Evolutionary conservation across 2,797 vertebrate genomes (phyloP).

Genomic region (Sus cebifrons): DNA sequence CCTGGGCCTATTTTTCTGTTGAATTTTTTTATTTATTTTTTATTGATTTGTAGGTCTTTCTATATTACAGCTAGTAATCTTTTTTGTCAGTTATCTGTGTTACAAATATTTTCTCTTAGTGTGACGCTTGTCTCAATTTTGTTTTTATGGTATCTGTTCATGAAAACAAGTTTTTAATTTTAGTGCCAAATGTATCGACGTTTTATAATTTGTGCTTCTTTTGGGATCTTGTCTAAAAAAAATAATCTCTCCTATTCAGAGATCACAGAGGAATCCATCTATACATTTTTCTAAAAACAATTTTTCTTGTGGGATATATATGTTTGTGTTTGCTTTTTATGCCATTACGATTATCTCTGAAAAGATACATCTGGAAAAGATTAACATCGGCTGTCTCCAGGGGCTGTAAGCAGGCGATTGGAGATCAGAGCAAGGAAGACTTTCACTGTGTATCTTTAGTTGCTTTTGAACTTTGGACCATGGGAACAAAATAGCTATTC

Average conservation of each 20-base stretch:
- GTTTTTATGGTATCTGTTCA: neutral
- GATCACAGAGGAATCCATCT: neutral
- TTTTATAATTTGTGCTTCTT: conserved; percentile 38
- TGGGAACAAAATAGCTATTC: neutral
- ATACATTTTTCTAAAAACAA: neutral
- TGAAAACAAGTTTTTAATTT: conserved; percentile 52
- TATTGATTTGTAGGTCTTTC: conserved; percentile 7
- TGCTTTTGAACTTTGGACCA: conserved; percentile 40
- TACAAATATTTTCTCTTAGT: conserved; percentile 26
- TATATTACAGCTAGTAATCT: neutral
- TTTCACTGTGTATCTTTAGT: neutral
- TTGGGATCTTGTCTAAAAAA: neutral
- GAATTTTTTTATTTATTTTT: neutral
- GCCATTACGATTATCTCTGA: neutral
- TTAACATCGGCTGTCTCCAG: neutral
- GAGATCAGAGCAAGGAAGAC: neutral
- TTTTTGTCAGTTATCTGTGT: conserved; percentile 28
- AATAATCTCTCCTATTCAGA: neutral
- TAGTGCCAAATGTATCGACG: neutral
- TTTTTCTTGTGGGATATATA: neutral
- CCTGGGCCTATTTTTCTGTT: conserved; percentile 11
- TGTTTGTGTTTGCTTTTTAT: conserved; percentile 45
- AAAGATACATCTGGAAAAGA: neutral
- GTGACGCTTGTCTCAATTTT: neutral
- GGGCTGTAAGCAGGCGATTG: neutral